Conservation (phyloP, 2,113 vertebrate species). For the Burhinus bistriatus region DNA sequence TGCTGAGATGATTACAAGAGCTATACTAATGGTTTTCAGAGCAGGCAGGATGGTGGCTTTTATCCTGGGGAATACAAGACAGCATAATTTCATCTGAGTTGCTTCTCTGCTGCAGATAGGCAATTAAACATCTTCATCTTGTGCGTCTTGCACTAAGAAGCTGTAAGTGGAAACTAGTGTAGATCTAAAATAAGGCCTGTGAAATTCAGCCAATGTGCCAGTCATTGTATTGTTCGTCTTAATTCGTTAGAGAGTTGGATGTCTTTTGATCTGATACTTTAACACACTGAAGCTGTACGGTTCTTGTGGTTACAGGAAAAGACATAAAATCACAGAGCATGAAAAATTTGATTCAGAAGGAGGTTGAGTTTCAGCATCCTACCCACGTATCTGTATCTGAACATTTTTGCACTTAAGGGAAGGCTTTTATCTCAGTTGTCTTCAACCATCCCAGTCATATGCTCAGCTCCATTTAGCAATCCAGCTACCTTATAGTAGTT, state of each 20-base stretch:
- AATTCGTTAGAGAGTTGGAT: not conserved
- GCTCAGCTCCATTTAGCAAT: not conserved
- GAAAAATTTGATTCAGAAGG: not conserved
- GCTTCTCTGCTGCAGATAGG: not conserved
- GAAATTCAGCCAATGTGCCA: not conserved
- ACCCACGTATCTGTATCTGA: not conserved
- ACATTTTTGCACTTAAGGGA: not conserved
- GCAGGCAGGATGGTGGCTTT: not conserved
- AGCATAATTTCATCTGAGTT: not conserved
- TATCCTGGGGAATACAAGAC: not conserved
- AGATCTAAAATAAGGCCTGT: not conserved
- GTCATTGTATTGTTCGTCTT: not conserved
- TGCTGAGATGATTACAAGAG: not conserved
- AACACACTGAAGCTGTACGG: not conserved
- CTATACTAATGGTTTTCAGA: not conserved
- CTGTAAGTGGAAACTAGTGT: not conserved
- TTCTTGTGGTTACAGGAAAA: not conserved
- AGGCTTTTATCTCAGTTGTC: not conserved
- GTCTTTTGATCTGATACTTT: not conserved
- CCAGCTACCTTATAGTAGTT: not conserved
- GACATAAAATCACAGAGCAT: not conserved
- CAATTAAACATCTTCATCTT: not conserved
- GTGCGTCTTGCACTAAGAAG: not conserved
- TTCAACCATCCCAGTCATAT: not conserved
- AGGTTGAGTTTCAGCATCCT: not conserved